phyloP scores from a whole-genome alignment of 2,888 invertebrate species.

The Hipparchia semele region DNA sequence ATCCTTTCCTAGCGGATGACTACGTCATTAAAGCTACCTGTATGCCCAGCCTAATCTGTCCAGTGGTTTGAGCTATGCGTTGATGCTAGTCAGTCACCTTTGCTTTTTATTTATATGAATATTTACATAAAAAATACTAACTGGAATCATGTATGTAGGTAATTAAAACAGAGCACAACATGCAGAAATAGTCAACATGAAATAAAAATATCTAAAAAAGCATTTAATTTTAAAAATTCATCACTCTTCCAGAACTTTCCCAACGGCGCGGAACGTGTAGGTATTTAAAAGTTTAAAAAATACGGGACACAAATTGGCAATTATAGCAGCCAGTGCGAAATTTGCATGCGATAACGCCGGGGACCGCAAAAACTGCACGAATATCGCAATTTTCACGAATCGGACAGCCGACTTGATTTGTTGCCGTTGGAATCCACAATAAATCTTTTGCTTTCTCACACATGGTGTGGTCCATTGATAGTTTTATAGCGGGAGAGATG shows the following conservation, averaged over 20 bases:
- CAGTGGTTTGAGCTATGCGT: too few species aligned
- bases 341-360: constrained; percentile 53
- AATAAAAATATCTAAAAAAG: neutral
- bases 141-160: too few species aligned
- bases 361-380: constrained; percentile 54
- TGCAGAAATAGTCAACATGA: too few species aligned
- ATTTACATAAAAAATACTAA: too few species aligned
- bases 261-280: constrained; percentile 16
- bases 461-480: constrained; percentile 48
- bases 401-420: constrained; percentile 72
- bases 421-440: constrained; percentile 64
- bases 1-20: too few species aligned
- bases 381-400: constrained; percentile 64
- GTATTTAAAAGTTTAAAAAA: constrained; percentile 31
- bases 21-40: too few species aligned
- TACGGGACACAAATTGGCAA: constrained; percentile 41
- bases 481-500: constrained; percentile 39
- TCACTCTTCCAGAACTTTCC: constrained; percentile 2
- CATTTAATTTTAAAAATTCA: constrained; percentile 4
- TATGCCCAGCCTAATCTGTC: too few species aligned
- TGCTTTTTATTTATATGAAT: too few species aligned
- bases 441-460: constrained; percentile 60
- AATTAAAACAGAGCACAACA: too few species aligned
- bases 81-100: too few species aligned
- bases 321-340: constrained; percentile 44